Evolutionary conservation across 2,888 invertebrate species (phyloP), one percentile per base, ranked within the genome.

Genomic region (Slavum lentiscoides): DNA sequence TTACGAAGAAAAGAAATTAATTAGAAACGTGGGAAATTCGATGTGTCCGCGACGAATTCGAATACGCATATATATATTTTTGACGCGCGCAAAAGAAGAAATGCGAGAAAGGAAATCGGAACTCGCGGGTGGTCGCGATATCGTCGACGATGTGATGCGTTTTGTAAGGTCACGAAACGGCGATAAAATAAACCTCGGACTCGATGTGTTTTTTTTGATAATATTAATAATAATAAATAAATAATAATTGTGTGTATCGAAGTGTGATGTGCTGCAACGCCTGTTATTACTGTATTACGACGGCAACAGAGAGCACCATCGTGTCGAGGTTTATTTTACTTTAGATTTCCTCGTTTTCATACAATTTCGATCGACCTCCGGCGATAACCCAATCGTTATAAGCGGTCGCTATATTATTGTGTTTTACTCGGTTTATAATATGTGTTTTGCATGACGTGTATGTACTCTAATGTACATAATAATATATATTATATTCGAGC

Each of bases 371-470:
- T 2, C 39, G 76, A 72, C 77, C 64, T 55, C 19, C 19, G 1
- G 21, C 61, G 55, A 72, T 80, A 72, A 80, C 64, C 64, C 55
- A 80, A 80, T 77, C 70, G 62, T 67, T 67, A n/a, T n/a, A n/a
- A 4, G 30, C 30, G 30, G 15, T 15, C 11, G 2, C 11, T 39
- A 43, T 23, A 49, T 43, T 30, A 49, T 13, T 30, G 43, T 23
- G 43, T 76, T 68, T 76, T 68, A 55, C 30, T 67, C 30, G 49
- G 23, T n/a, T 73, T 61, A 68, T 68, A 21, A 21, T 23, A 49
- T 15, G 43, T 23, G 75, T 21, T 55, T 74, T 66, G 55, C 21
- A 39, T 66, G 43, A 30, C 30, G 30, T 11, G 43, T 43, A 1
- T 7, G 43, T 9, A 43, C 11, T n/a, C 2, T 30, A 30, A 30